Base-by-base conservation (phyloP, 2,888 invertebrate genomes). In the Ochlodes sylvanus region DNA sequence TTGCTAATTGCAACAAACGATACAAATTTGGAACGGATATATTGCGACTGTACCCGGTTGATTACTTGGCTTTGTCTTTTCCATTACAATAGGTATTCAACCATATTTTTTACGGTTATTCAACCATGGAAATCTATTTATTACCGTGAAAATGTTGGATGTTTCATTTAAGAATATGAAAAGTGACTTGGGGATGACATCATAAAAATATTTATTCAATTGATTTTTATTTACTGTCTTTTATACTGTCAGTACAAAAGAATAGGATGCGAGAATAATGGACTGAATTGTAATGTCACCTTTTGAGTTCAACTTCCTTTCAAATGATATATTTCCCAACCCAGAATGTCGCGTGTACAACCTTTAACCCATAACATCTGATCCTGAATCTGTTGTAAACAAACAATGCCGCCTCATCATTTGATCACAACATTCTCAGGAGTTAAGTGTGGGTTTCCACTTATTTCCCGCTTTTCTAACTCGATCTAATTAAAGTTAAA, bases 401-500 rank as follows among this genome's bases (percentile, higher is more conserved):
- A 54, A 63, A 61, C 61, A 67, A 67, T 61, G 54, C n/a, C 55
- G 54, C 17, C 44, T 61, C 34, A 55, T 61, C 44, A n/a, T 32
- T 66, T 42, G 64, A 64, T 64, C 32, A 19, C 19, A 64, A 56
- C 52, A 66, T 60, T 65, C 66, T 38, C 60, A 60, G 60, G 54
- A 41, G 61, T 61, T 67, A 68, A 44, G 2, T 21, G 41, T 7
- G 2, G 34, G n/a, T 61, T 69, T 69, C 68, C 72, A 71, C 69
- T 56, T 68, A 77, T 77, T 83, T 85, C 82, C 85, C 84, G 83
- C 80, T 85, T 83, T 80, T 83, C 81, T 74, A 77, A 70, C 69
- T 68, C 52, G 55, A 72, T 64, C 38, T 78, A 79, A 84, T 83
- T 81, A 78, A 72, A 77, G 79, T 76, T 77, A 79, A 76, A 77